phyloP scores from a whole-genome alignment of 92 coral and sea anemone genomes.

The Anthopleura xanthogrammica region DNA sequence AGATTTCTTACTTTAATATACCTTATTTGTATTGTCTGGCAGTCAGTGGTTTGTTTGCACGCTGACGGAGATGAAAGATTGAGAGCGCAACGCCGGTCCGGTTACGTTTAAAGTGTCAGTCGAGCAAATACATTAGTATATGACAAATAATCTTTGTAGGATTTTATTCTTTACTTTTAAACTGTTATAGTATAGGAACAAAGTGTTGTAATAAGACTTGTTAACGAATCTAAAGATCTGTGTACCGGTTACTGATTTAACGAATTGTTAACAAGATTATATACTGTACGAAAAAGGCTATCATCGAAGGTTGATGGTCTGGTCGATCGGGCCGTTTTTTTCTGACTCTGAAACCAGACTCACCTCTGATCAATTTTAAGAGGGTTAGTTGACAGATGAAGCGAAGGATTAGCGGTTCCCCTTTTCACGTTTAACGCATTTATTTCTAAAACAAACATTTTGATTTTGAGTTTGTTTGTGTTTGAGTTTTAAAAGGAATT shows the following conservation, averaged over 20 bases:
- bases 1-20: background rate
- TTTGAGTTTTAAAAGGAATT: background rate
- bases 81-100: background rate
- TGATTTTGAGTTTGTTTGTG: constrained; percentile 1
- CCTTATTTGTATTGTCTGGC: constrained; percentile 2
- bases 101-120: background rate
- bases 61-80: background rate
- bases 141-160: background rate
- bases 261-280: background rate
- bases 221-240: background rate
- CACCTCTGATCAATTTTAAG: background rate
- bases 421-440: background rate
- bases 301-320: background rate
- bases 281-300: background rate
- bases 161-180: background rate
- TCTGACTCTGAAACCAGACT: background rate
- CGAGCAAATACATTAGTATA: background rate
- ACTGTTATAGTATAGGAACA: background rate
- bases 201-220: background rate
- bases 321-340: background rate
- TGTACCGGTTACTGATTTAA: no score
- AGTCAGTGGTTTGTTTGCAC: background rate
- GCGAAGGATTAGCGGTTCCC: background rate
- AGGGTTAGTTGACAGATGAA: background rate
- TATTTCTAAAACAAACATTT: background rate